Evolutionary conservation across 2,797 vertebrate species (phyloP), one percentile per base, ranked within the genome.

Genomic region (Crenichthys baileyi): DNA sequence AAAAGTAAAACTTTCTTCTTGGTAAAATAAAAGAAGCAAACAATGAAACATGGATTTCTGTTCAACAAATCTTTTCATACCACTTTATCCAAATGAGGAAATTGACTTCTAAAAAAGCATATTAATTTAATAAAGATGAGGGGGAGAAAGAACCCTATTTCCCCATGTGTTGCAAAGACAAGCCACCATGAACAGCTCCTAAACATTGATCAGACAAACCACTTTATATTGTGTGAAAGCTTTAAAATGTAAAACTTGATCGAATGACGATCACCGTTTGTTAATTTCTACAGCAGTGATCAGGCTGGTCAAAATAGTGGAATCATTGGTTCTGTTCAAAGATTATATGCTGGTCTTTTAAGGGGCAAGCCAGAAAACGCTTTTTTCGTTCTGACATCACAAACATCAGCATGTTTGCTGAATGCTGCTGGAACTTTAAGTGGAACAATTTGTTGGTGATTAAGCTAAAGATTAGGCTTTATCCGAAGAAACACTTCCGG

Each of bases 151-250:
- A 65, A 26, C 46, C 72, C 80, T 18, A n/a, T 74, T 81, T 88
- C 72, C 83, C 78, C 60, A 26, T 73, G 61, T 7, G 7, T 29
- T 70, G 36, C 29, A 7, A 55, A 63, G 29, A 24, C 18, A 55
- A 22, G 50, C 50, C 41, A 89, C 91, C 86, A 81, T 0, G 79
- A 90, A 89, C 77, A 92, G 87, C 83, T 88, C 76, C 65, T 39
- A 0, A 6, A 50, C 18, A 5, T 65, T 41, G 63, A 36, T 65
- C 18, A 11, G 60, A 24, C 36, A 67, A 24, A 22, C 4, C 50
- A 36, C 36, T 18, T 7, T 36, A 8, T 5, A 9, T 3, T 18
- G 16, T 20, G 29, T 18, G 60, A 8, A 63, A 63, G 7, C 60
- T 36, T 16, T 63, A 7, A 63, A 63, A 63, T 7, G 58, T 61